Percentiles rank a stretch among this genome's conserved stretches.
Conservation (phyloP, 2,113 vertebrate species). For the Circaetus cinerascens region DNA sequence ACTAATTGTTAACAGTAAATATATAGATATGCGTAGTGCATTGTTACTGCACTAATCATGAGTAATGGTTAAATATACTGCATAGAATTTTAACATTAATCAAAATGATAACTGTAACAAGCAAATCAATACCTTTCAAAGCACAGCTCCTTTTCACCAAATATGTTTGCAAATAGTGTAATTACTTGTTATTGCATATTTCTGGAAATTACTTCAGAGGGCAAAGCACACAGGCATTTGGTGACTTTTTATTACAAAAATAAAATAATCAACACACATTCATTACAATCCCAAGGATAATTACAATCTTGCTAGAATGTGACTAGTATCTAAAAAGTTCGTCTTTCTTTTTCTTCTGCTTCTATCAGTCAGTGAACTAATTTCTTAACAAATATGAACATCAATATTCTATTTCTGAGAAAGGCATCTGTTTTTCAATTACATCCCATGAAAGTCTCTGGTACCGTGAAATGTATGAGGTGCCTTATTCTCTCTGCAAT, state of each 20-base stretch:
- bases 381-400: conserved; percentile 62
- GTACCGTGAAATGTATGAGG: conserved; percentile 37
- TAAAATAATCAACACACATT: conserved; percentile 14
- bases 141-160: conserved; percentile 39
- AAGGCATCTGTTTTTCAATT: conserved; percentile 43
- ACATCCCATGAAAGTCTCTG: conserved; percentile 32
- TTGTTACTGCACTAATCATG: conserved; percentile 32
- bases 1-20: conserved; percentile 25
- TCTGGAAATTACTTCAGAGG: conserved; percentile 54
- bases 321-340: not conserved
- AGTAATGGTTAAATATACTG: conserved; percentile 54
- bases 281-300: conserved; percentile 32
- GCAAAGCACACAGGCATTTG: conserved; percentile 5
- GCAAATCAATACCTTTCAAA: conserved; percentile 65
- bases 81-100: conserved; percentile 68
- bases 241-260: conserved; percentile 50
- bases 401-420: conserved; percentile 67
- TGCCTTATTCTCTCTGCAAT: not conserved
- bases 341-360: conserved; percentile 29
- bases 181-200: conserved; percentile 49
- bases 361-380: conserved; percentile 65
- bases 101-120: conserved; percentile 67
- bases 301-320: conserved; percentile 41
- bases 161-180: conserved; percentile 37
- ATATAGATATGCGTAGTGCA: not conserved